phyloP scores from a whole-genome alignment of 2,113 vertebrate species.

The Pangasianodon hypophthalmus region DNA sequence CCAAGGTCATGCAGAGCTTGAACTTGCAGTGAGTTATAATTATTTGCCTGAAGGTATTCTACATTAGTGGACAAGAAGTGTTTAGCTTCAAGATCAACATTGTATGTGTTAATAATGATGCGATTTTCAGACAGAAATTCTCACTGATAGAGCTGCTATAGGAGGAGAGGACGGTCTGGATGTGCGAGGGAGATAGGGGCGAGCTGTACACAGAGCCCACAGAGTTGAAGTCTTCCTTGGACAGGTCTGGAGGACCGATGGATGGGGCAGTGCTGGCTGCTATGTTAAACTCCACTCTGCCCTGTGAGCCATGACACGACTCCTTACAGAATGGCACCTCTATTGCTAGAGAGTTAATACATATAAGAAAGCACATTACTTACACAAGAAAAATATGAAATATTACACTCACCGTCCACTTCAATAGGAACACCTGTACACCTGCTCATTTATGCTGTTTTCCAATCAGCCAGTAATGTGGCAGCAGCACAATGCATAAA shows the following conservation, averaged over 20 bases:
- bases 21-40: conserved; percentile 79
- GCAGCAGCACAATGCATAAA: too few relatives aligned
- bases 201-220: conserved; percentile 73
- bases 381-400: not conserved
- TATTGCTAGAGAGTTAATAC: conserved; percentile 40
- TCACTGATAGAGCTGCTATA: conserved; percentile 85
- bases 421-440: too few relatives aligned
- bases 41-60: conserved; percentile 82
- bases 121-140: conserved; percentile 36
- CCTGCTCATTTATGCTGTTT: too few relatives aligned
- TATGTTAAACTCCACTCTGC: conserved; percentile 73
- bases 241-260: conserved; percentile 74
- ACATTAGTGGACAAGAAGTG: conserved; percentile 54
- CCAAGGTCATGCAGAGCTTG: conserved; percentile 88
- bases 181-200: conserved; percentile 74
- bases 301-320: conserved; percentile 26
- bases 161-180: conserved; percentile 77
- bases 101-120: not conserved
- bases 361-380: not conserved
- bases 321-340: conserved; percentile 48
- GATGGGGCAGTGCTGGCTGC: conserved; percentile 63
- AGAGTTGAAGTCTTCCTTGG: conserved; percentile 76
- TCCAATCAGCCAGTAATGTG: too few relatives aligned
- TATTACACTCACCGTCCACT: not conserved
- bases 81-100: not conserved